These are phyloP conservation scores for Spatula versicolor DNA, from an alignment of 2,797 vertebrate genomes.

Conservation along the genomic window DNA sequence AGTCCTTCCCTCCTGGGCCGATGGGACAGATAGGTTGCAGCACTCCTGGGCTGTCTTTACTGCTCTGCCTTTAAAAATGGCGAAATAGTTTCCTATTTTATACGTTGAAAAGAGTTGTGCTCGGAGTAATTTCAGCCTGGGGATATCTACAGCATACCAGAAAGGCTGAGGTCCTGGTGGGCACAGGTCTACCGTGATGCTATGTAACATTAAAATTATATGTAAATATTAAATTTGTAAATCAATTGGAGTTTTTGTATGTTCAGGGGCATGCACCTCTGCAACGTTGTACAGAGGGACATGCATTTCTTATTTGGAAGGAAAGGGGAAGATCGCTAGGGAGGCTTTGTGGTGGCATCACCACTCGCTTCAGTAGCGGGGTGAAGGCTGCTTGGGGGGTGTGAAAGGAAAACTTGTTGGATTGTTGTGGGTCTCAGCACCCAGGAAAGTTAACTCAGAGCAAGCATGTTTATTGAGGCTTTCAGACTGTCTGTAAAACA, in stretches of 20 bases:
- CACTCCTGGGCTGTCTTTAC: not conserved
- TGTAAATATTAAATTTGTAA: not conserved
- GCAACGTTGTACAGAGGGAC: not conserved
- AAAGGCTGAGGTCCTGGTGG: fast-evolving
- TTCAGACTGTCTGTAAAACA: not conserved
- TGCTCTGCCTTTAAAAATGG: not conserved
- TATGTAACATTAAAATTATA: not conserved
- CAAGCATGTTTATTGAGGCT: not conserved
- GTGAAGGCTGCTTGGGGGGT: not conserved
- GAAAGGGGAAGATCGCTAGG: not conserved
- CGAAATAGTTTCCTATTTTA: not conserved
- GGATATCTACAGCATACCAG: not conserved
- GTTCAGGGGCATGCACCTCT: not conserved
- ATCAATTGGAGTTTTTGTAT: not conserved
- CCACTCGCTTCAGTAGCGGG: not conserved
- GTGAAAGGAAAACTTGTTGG: not conserved
- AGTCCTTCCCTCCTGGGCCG: not conserved
- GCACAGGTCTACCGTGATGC: not conserved
- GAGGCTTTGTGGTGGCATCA: not conserved
- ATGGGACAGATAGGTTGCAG: not conserved
- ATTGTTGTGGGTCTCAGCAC: fast-evolving
- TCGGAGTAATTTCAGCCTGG: not conserved
- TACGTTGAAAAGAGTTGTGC: not conserved
- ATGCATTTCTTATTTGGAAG: not conserved
- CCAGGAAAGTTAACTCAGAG: not conserved